Conservation (phyloP, 2,888 invertebrate species). For the Lepidocyrtoides sp. region DNA sequence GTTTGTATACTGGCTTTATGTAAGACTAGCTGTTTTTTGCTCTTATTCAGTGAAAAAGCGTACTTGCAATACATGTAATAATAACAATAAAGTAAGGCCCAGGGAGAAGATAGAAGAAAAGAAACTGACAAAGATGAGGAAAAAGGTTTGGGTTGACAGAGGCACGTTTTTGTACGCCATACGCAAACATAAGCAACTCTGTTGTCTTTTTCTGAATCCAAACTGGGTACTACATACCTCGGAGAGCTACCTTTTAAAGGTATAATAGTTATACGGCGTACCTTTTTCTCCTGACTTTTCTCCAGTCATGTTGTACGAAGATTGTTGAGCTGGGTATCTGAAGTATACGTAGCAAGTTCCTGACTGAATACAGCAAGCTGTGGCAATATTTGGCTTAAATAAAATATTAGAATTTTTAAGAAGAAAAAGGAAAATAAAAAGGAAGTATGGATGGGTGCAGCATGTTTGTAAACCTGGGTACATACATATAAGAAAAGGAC, state of each 20-base stretch:
- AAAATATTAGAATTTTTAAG: slow-evolving; percentile 60
- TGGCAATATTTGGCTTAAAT: slow-evolving; percentile 66
- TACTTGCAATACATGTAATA: slow-evolving; percentile 13
- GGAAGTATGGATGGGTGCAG: not conserved
- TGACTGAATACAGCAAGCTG: no score
- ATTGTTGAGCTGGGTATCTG: no score
- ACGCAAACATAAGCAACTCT: slow-evolving; percentile 7
- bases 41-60: not conserved
- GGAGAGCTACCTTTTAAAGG: no score
- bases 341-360: no score
- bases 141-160: slow-evolving; percentile 26
- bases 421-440: not conserved
- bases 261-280: no score
- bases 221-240: no score
- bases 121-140: not conserved
- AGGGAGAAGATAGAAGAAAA: not conserved
- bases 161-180: not conserved
- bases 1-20: no score
- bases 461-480: no score
- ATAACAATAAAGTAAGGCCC: not conserved
- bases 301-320: no score
- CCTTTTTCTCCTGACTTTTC: no score
- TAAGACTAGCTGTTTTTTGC: no score
- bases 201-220: slow-evolving; percentile 34
- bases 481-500: not conserved